Percentiles rank a stretch among this genome's conserved stretches.
phyloP scores from a whole-genome alignment of 2,797 vertebrate species.

The Passerculus sandwichensis region DNA sequence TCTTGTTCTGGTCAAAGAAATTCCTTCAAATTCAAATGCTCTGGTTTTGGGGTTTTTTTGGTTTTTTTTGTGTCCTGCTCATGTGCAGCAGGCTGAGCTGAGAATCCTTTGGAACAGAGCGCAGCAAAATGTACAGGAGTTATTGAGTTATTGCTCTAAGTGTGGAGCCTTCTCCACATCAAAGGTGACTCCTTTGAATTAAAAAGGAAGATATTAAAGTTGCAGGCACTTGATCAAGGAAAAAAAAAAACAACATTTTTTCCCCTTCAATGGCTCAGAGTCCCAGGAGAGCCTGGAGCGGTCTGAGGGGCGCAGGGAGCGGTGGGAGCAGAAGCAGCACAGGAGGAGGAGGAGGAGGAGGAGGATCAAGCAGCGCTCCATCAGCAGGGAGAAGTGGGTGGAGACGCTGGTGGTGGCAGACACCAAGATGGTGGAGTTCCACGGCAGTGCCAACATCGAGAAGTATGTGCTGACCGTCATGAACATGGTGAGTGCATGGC shows the following conservation, averaged over 20 bases:
- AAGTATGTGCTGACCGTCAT: constrained; percentile 93
- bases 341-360: constrained; percentile 67
- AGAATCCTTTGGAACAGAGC: not conserved
- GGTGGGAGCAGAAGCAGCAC: constrained; percentile 82
- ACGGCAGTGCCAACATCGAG: constrained; percentile 86
- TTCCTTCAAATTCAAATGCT: not conserved
- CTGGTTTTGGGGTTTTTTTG: not conserved
- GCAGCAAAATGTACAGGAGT: accelerated
- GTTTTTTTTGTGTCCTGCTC: no score
- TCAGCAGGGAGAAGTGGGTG: constrained; percentile 97
- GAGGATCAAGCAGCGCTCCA: constrained; percentile 82
- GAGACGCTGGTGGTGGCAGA: constrained; percentile 97
- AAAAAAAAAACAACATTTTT: not conserved
- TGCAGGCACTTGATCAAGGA: not conserved
- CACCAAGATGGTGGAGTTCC: constrained; percentile 93
- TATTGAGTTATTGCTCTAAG: not conserved
- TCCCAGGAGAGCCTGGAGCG: constrained; percentile 55
- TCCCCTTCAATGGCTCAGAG: constrained; percentile 51
- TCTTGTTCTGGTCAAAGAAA: not conserved
- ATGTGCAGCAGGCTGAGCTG: not conserved
- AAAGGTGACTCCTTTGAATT: not conserved
- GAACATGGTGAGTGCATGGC: constrained; percentile 90
- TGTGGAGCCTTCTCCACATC: not conserved
- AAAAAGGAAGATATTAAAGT: not conserved
- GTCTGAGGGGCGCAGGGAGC: constrained; percentile 79